A percentile compares a stretch with the other conserved stretches of the same genome.
These are phyloP conservation scores for Caradrina kadenii DNA, from an alignment of 2,888 invertebrate genomes.

Conservation along the genomic window DNA sequence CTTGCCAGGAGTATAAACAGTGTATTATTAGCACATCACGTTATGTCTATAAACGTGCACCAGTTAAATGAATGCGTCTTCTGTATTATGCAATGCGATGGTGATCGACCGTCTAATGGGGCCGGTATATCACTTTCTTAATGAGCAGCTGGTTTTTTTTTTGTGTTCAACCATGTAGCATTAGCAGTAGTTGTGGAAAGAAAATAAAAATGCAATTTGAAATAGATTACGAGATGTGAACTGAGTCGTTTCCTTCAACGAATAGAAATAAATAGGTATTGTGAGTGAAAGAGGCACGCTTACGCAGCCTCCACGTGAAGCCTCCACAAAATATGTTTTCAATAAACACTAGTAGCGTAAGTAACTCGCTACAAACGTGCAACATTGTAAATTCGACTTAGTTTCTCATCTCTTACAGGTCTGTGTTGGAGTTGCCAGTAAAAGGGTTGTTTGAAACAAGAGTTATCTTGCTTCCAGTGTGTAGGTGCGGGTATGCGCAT, in stretches of 20 bases:
- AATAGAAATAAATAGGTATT: slow-evolving; percentile 5
- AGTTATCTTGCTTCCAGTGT: background rate
- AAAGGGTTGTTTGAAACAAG: background rate
- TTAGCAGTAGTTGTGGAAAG: too few species aligned
- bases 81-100: background rate
- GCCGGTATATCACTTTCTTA: too few species aligned
- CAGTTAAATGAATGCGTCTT: background rate
- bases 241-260: slow-evolving; percentile 3
- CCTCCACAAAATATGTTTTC: too few species aligned
- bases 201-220: too few species aligned
- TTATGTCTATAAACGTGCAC: background rate
- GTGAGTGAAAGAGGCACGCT: slow-evolving; percentile 4
- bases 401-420: background rate
- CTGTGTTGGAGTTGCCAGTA: background rate
- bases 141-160: too few species aligned
- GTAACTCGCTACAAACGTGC: background rate
- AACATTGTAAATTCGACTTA: background rate
- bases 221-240: too few species aligned
- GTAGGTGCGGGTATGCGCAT: slow-evolving; percentile 17
- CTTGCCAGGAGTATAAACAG: background rate
- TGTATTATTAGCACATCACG: background rate
- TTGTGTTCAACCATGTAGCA: too few species aligned
- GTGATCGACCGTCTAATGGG: background rate
- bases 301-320: slow-evolving; percentile 36
- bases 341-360: too few species aligned